Base-by-base conservation (phyloP, 2,888 invertebrate genomes). In the Macrophya alboannulata region DNA sequence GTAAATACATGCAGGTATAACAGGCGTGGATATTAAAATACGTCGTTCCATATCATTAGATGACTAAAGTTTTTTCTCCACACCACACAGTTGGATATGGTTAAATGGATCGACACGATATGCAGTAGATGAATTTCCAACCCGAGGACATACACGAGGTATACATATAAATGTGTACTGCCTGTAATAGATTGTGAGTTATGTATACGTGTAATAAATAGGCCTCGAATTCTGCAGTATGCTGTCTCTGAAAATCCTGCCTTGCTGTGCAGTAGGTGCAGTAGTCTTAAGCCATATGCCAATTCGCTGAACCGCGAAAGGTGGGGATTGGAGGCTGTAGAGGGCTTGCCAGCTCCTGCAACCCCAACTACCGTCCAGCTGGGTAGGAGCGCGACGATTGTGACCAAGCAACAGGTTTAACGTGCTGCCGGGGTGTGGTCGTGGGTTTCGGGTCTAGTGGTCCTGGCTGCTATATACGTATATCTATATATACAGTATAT, bases 381-480 rank as follows among this genome's bases (percentile, higher is more conserved):
- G 68, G 83, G 83, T 68, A 25, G 37, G 83, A 83, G 68, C 45
- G 68, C 65, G 45, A 68, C 71, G 83, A 68, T 83, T 83, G 83
- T 83, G 71, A 68, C 83, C 48, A 83, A 91, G 92, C 92, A 92
- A 92, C 92, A 92, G 92, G 92, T 92, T 92, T 92, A 91, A 92
- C 83, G 83, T 91, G 91, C 91, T 91, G 90, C 90, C 90, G 91
- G 92, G 92, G 92, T 92, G 92, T 92, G 92, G 92, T 68, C 48
- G 62, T 81, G 10, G 48, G 83, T 83, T 83, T 83, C 83, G 83
- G 45, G 48, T 83, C 65, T 83, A 65, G 65, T 65, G 71, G 31
- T 37, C 83, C 71, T 40, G 31, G 37, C 59, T 31, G 15, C 74
- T 74, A 37, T 81, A 62, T 81, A 48, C 17, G 37, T 74, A 72